These are phyloP conservation scores for Daptonema setosum DNA, from an alignment of 2,888 invertebrate species.

Conservation along the genomic window DNA sequence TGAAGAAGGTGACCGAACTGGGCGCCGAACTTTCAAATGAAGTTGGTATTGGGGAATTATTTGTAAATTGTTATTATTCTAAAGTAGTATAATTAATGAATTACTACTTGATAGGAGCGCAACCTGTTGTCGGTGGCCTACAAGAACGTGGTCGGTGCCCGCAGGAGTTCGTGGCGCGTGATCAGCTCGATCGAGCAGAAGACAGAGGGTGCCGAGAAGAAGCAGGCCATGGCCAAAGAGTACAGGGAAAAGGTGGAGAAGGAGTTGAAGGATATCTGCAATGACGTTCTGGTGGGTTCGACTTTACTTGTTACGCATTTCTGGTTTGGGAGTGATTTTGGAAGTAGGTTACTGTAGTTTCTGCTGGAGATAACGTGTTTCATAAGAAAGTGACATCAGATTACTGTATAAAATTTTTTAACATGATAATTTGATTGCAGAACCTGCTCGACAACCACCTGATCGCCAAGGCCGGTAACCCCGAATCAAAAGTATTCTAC, in stretches of 20 bases:
- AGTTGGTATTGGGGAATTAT: slow-evolving; percentile 1
- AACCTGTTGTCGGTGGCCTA: slow-evolving; percentile 28
- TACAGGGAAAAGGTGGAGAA: slow-evolving; percentile 98
- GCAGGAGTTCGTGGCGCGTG: slow-evolving; percentile 27
- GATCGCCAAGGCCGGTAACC: slow-evolving; percentile 88
- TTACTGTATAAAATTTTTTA: no score
- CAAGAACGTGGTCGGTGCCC: slow-evolving; percentile 29
- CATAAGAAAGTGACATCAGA: no score
- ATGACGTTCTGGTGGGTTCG: slow-evolving; percentile 53
- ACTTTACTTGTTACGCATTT: not conserved
- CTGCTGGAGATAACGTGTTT: no score
- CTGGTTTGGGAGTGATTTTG: not conserved
- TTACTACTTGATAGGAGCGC: slow-evolving; percentile 18
- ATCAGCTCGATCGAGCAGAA: slow-evolving; percentile 29
- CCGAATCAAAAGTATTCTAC: slow-evolving; percentile 97
- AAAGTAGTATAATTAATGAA: no score
- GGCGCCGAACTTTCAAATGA: slow-evolving; percentile 27
- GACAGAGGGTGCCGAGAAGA: slow-evolving; percentile 54
- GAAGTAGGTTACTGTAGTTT: not conserved
- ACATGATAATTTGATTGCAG: slow-evolving; percentile 43
- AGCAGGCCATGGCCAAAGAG: slow-evolving; percentile 98
- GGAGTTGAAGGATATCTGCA: slow-evolving; percentile 95
- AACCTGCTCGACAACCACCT: slow-evolving; percentile 86
- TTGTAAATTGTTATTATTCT: not conserved
- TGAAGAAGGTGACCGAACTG: slow-evolving; percentile 28